Base-by-base conservation (phyloP, 2,113 vertebrate genomes). In the Paratilapia polleni region DNA sequence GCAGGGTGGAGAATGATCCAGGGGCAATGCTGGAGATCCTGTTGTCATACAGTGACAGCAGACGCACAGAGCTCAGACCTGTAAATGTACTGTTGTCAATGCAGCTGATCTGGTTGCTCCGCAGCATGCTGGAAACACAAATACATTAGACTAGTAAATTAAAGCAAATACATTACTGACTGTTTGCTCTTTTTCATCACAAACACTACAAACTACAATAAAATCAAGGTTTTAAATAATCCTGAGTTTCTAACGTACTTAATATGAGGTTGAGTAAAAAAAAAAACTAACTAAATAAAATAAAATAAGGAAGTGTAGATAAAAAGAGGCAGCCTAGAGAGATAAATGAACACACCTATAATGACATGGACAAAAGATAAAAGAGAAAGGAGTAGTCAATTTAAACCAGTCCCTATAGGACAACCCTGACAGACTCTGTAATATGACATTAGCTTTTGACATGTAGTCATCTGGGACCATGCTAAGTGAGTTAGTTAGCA, bases 1-100 rank as follows among this genome's bases (percentile, higher is more conserved):
- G 97, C 5, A 99, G 96, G 0, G 98, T 99, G 94, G 95, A 96
- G 95, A 99, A 99, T 91, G 98, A 97, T 88, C 98, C 98, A 0
- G 98, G 98, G 74, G 97, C 97, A 88, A 99, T 97, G 80, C 97
- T 98, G 94, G 96, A 96, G 93, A 99, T 98, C 76, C 96, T 96
- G 86, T 99, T 99, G 95, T 99, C 98, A 2, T 99, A 99, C 14
- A 99, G 96, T 1, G 98, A 99, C 11, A 99, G 97, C 86, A 99
- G 96, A 26, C 98, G 96, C 78, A 99, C 98, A 0, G 98, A 98
- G 88, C 97, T 98, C 91, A 99, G 95, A 60, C 98, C 98, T 1
- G 97, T 96, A 41, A 99, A 99, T 2, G 98, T 99, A 36, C 96
- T 95, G 19, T 99, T 99, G 94, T 97, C 97, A 76, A 99, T 96